phyloP scores from a whole-genome alignment of 2,113 vertebrate species.

The Nettapus auritus region DNA sequence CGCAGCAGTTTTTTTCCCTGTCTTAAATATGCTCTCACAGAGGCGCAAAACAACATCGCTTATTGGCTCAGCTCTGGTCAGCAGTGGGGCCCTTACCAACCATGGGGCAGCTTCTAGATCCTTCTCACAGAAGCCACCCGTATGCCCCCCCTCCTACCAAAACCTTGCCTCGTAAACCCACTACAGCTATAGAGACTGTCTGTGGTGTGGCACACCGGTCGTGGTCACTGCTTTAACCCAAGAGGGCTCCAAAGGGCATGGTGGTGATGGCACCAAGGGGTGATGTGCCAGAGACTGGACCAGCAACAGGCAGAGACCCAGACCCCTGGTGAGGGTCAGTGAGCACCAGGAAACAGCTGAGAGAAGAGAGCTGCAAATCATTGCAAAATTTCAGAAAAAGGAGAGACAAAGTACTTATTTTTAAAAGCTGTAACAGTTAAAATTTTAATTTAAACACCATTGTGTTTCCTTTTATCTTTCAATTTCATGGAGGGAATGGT shows the following conservation, averaged over 20 bases:
- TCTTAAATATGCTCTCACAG: too few relatives aligned
- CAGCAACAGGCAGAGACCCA: not conserved
- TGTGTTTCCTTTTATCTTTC: not conserved
- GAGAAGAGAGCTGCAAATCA: not conserved
- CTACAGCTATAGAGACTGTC: not conserved
- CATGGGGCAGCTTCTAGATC: too few relatives aligned
- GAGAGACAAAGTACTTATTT: not conserved
- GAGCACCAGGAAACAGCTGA: rapidly evolving
- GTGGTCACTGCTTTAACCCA: not conserved
- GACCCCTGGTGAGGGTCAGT: too few relatives aligned
- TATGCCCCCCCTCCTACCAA: too few relatives aligned
- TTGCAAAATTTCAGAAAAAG: not conserved
- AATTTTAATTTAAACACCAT: not conserved
- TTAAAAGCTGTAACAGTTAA: not conserved
- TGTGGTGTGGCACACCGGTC: rapidly evolving
- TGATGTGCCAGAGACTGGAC: not conserved
- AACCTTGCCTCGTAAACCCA: too few relatives aligned
- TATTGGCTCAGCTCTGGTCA: too few relatives aligned
- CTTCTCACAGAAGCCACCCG: too few relatives aligned
- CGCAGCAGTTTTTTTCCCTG: too few relatives aligned
- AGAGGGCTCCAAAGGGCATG: not conserved
- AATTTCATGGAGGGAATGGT: not conserved
- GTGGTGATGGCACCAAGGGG: too few relatives aligned
- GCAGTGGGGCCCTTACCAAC: too few relatives aligned
- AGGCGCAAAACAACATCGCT: too few relatives aligned